A percentile compares a stretch with the other conserved stretches of the same genome.
Conservation (phyloP, 2,797 vertebrate genomes). For the Distichodus sexfasciatus region DNA sequence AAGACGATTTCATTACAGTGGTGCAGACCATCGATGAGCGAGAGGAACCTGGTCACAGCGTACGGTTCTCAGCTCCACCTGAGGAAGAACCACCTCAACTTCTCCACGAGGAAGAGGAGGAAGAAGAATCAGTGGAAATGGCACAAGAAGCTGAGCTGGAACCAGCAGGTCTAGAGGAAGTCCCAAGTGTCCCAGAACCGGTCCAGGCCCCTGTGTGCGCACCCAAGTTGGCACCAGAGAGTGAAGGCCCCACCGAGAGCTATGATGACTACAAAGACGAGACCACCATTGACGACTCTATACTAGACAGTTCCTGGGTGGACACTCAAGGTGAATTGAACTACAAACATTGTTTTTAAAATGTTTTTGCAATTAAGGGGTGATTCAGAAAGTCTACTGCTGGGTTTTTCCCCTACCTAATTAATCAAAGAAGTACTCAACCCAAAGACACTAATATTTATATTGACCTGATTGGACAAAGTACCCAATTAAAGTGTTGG, state of each 20-base stretch:
- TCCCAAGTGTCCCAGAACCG: conserved; percentile 60
- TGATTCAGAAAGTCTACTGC: no score
- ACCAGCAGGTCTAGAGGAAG: conserved; percentile 70
- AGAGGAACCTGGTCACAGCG: conserved; percentile 87
- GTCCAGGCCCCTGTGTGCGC: conserved; percentile 78
- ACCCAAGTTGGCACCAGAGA: conserved; percentile 75
- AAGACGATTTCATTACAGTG: conserved; percentile 97
- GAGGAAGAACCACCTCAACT: conserved; percentile 70
- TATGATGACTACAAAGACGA: conserved; percentile 92
- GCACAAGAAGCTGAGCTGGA: conserved; percentile 76
- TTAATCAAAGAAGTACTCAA: no score
- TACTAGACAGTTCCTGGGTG: conserved; percentile 98
- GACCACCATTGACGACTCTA: conserved; percentile 96
- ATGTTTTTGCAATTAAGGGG: no score
- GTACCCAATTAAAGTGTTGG: no score
- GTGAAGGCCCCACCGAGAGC: conserved; percentile 85
- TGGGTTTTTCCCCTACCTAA: no score
- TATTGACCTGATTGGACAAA: no score
- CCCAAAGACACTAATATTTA: no score
- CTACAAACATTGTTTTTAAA: no score
- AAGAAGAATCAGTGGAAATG: conserved; percentile 77
- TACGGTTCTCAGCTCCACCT: conserved; percentile 86
- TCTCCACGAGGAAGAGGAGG: conserved; percentile 68
- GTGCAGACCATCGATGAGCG: conserved; percentile 95
- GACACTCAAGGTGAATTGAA: conserved; percentile 93